phyloP scores from a whole-genome alignment of 1,140 invertebrate species.

The Micrasema minimum region DNA sequence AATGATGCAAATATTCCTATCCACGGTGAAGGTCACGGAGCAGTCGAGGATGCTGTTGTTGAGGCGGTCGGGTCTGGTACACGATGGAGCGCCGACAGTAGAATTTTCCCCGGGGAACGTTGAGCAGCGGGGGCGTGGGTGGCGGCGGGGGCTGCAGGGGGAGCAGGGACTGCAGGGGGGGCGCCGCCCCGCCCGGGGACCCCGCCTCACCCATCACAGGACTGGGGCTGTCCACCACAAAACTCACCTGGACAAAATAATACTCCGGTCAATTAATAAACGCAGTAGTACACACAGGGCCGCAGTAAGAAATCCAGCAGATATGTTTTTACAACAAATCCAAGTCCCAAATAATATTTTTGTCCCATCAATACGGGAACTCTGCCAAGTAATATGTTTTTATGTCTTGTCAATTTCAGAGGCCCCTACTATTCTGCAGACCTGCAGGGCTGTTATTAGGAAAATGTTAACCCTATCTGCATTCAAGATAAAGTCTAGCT shows the following conservation, averaged over 20 bases:
- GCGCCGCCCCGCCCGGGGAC: constrained; percentile 26
- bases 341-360: too few species aligned
- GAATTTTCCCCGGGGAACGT: constrained; percentile 61
- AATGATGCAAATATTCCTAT: constrained; percentile 80
- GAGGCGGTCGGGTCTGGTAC: constrained; percentile 72
- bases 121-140: constrained; percentile 10
- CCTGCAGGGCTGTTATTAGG: too few species aligned
- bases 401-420: too few species aligned
- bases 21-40: constrained; percentile 79
- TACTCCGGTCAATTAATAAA: too few species aligned
- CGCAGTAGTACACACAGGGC: too few species aligned
- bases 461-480: too few species aligned
- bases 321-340: too few species aligned
- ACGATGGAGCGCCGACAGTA: constrained; percentile 74
- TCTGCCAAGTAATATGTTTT: too few species aligned
- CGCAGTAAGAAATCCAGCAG: too few species aligned
- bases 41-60: constrained; percentile 80
- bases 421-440: too few species aligned
- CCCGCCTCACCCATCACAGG: constrained; percentile 58
- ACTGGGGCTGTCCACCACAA: constrained; percentile 62
- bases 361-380: not conserved
- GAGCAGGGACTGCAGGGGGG: not conserved
- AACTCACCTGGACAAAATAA: constrained; percentile 48
- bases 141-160: not conserved
- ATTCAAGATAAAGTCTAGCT: too few species aligned